These are phyloP conservation scores for Eristalis tenax DNA, from an alignment of 2,888 invertebrate genomes.

Conservation along the genomic window DNA sequence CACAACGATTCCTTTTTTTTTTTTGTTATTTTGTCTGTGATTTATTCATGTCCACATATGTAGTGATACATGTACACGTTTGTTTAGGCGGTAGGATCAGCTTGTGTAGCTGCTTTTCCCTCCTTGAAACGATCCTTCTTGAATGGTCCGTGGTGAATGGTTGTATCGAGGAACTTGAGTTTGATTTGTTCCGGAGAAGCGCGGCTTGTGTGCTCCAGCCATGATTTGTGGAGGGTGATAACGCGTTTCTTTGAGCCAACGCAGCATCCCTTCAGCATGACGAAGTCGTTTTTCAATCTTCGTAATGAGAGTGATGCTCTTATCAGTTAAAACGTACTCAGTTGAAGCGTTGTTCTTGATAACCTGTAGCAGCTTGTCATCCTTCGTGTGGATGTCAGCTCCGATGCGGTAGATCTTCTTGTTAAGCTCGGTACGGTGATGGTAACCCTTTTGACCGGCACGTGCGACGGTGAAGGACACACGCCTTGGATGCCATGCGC, in stretches of 20 bases:
- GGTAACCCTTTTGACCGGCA: conserved; percentile 96
- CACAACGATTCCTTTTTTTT: too few species aligned
- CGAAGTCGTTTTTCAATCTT: conserved; percentile 99
- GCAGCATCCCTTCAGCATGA: conserved; percentile 95
- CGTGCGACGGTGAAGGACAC: conserved; percentile 99
- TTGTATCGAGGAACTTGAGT: conserved; percentile 98
- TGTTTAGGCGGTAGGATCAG: conserved; percentile 44
- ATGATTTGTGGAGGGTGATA: conserved; percentile 86
- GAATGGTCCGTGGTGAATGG: conserved; percentile 96
- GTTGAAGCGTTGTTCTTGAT: conserved; percentile 99
- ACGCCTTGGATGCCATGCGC: conserved; percentile 99
- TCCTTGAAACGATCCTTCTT: conserved; percentile 94
- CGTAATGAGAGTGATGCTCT: conserved; percentile 97
- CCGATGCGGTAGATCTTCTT: conserved; percentile 99
- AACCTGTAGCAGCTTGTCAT: conserved; percentile 88
- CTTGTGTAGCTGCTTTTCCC: conserved; percentile 86
- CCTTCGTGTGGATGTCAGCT: conserved; percentile 89
- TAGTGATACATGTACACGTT: conserved; percentile 17
- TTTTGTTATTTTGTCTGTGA: background rate
- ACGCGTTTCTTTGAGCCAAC: conserved; percentile 98
- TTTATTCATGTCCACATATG: conserved; percentile 1
- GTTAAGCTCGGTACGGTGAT: conserved; percentile 99
- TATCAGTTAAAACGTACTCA: conserved; percentile 86
- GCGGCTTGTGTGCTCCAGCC: conserved; percentile 95
- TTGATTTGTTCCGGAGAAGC: conserved; percentile 97